These are phyloP conservation scores for Idris sp. DNA, from an alignment of 1,140 invertebrate genomes.

Conservation along the genomic window DNA sequence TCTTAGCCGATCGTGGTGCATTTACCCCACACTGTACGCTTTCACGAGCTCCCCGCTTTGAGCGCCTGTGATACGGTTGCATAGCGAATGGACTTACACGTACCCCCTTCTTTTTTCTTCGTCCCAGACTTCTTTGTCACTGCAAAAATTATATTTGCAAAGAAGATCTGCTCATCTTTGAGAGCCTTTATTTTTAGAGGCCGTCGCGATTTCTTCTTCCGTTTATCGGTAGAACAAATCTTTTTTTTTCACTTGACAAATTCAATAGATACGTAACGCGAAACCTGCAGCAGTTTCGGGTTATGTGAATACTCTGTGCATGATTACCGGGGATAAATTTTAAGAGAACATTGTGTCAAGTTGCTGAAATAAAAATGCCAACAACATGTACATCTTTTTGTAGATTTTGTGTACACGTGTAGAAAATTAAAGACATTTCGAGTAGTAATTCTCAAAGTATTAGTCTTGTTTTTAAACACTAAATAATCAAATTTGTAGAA, in stretches of 20 bases:
- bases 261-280: no score
- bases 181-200: constrained; percentile 52
- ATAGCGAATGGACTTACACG: constrained; percentile 52
- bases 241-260: no score
- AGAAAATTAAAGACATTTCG: no score
- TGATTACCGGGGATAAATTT: no score
- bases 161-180: constrained; percentile 47
- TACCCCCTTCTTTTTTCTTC: constrained; percentile 24
- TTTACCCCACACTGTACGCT: constrained; percentile 68
- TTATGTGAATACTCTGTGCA: no score
- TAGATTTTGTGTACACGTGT: no score
- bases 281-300: no score
- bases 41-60: constrained; percentile 57
- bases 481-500: not conserved
- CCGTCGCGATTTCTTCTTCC: constrained; percentile 35
- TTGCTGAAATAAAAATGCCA: no score
- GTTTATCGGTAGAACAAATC: constrained; percentile 49
- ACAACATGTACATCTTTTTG: no score
- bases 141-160: constrained; percentile 27
- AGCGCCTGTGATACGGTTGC: constrained; percentile 57
- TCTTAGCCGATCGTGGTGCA: constrained; percentile 69
- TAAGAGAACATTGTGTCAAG: no score
- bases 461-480: no score
- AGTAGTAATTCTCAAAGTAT: no score
- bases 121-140: constrained; percentile 14